Base-by-base conservation (phyloP, 2,888 invertebrate species). In the Agrilus cyanescens region DNA sequence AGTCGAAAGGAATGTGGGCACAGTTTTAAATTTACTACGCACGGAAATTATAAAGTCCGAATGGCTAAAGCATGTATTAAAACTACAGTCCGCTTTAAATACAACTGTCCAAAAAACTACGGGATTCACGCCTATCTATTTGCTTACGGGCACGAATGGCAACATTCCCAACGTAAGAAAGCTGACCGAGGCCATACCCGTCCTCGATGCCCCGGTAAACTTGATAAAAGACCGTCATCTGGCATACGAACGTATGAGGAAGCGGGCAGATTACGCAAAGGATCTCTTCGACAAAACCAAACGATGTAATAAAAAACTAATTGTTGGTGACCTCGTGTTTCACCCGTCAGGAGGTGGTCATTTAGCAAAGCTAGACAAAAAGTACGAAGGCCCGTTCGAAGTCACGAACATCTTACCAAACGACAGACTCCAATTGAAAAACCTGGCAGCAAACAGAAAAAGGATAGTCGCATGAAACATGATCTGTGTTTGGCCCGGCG, bases 31-130 rank as follows among this genome's bases (percentile, higher is more conserved):
- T 38, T 15, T 42, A 14, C 30, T 48, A 25, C 13, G 41, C 7
- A 35, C 30, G 6, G 46, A 43, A 40, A 40, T 43, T 34, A 12
- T n/a, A 41, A 45, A 44, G 34, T 42, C 47, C 44, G 46, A 50
- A 46, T 50, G 47, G 47, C 13, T 45, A 43, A 50, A 35, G 40
- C 35, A 12, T 12, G 14, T 18, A 20, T 12, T 7, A n/a, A 37
- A 37, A 37, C 10, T 37, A 4, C 37, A 37, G 25, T 13, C 25
- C n/a, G 14, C 13, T 8, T 37, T 37, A 13, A 18, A 37, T 13
- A 18, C 37, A 10, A 37, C 10, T n/a, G n/a, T n/a, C n/a, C 51
- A 51, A 12, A 49, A 51, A 38, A 43, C 46, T 16, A 50, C 47
- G 2, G 47, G 46, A 3, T 49, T 49, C 32, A 33, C 47, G 3